Conservation (phyloP, 2,797 vertebrate species). For the Benthosema pterotum region DNA sequence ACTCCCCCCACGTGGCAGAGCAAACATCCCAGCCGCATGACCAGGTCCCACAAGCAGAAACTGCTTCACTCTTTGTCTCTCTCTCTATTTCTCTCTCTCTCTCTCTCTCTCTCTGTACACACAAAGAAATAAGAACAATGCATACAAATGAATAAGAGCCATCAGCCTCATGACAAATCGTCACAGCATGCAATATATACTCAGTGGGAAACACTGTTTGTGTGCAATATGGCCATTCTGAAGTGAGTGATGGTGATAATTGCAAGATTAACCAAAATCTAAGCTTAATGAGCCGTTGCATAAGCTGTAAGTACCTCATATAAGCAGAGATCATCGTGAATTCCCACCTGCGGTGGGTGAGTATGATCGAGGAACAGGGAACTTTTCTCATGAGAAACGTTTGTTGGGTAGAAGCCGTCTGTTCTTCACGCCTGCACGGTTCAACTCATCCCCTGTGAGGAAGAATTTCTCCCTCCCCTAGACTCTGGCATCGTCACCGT, state of each 20-base stretch:
- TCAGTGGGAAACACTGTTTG: not conserved
- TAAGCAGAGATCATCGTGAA: too few relatives aligned
- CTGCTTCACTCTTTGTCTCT: not conserved
- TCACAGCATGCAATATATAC: not conserved
- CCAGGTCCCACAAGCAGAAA: slow-evolving; percentile 1
- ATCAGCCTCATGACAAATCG: slow-evolving; percentile 12
- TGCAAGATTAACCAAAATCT: not conserved
- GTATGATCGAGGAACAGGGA: not conserved
- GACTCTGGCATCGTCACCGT: not conserved
- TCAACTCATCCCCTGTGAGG: not conserved
- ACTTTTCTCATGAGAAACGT: not conserved
- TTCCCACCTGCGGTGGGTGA: not conserved
- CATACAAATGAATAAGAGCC: slow-evolving; percentile 22
- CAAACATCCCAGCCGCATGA: slow-evolving; percentile 11
- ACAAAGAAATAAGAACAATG: slow-evolving; percentile 1
- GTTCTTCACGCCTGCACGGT: not conserved
- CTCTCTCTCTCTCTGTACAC: not conserved
- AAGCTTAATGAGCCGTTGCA: not conserved
- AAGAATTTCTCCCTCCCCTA: not conserved
- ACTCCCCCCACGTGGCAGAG: slow-evolving; percentile 32
- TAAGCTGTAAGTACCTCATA: not conserved
- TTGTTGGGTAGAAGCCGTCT: slow-evolving; percentile 1
- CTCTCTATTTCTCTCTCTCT: too few relatives aligned
- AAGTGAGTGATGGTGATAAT: not conserved
- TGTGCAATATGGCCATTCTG: not conserved